Conservation (phyloP, 1,140 invertebrate genomes). For the Conus ventricosus region DNA sequence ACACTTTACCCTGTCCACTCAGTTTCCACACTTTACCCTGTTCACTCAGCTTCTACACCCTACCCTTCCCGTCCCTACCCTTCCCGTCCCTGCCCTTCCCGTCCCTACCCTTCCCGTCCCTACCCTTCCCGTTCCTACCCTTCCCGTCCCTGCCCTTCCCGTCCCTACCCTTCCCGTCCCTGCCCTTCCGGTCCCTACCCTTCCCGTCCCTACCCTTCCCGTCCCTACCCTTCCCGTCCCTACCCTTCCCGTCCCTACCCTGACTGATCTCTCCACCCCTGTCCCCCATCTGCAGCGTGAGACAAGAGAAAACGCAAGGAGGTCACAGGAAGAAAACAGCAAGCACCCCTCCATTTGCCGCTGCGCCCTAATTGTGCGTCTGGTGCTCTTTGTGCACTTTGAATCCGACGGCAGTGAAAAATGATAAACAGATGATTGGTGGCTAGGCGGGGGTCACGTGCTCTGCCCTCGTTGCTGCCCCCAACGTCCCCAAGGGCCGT, state of each 20-base stretch:
- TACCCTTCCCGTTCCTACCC: too few species aligned
- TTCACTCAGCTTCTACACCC: not conserved
- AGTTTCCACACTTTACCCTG: not conserved
- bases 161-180: too few species aligned
- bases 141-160: too few species aligned
- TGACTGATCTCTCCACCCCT: not conserved
- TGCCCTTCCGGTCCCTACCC: too few species aligned
- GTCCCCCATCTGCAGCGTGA: not conserved
- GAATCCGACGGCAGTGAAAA: slow-evolving; percentile 4
- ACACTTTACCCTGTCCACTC: too few species aligned
- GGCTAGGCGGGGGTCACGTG: not conserved
- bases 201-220: too few species aligned
- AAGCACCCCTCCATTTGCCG: not conserved
- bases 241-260: not conserved
- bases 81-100: too few species aligned
- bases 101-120: too few species aligned
- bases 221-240: too few species aligned
- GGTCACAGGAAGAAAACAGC: not conserved
- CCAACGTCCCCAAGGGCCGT: not conserved
- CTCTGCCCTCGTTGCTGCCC: not conserved
- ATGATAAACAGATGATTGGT: slow-evolving; percentile 18
- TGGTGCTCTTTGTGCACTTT: not conserved
- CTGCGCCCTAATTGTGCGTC: not conserved
- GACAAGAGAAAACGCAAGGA: not conserved
- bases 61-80: too few species aligned